Conservation (phyloP, 2,113 vertebrate genomes). For the Clarias gariepinus region DNA sequence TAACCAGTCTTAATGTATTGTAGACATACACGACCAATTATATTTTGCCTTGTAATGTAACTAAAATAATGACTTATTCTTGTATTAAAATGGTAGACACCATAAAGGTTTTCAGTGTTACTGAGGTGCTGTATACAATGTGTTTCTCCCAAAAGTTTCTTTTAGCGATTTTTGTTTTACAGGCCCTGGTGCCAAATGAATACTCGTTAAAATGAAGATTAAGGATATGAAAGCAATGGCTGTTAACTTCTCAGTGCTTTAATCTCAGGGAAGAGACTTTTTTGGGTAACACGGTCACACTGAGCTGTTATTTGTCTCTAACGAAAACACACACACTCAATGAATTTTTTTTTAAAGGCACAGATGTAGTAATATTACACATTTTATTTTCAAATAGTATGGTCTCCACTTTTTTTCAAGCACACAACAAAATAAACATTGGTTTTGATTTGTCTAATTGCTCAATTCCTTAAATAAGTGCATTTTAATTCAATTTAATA, state of each 20-base stretch:
- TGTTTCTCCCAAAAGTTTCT: not conserved
- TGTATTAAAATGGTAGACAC: conserved; percentile 72
- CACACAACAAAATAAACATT: conserved; percentile 63
- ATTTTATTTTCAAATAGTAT: conserved; percentile 63
- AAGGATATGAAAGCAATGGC: not conserved
- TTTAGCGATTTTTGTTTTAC: not conserved
- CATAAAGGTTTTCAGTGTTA: not conserved
- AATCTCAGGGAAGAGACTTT: not conserved
- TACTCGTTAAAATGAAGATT: not conserved
- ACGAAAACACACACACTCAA: no score
- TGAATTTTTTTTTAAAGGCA: not conserved
- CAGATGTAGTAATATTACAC: conserved; percentile 55
- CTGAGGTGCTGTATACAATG: not conserved
- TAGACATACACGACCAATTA: conserved; percentile 58
- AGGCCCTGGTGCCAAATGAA: not conserved
- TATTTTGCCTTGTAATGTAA: conserved; percentile 66
- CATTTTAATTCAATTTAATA: conserved; percentile 46
- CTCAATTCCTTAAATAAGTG: conserved; percentile 58
- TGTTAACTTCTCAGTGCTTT: not conserved
- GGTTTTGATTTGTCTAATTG: conserved; percentile 42
- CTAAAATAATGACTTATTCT: conserved; percentile 77
- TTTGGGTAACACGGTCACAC: not conserved
- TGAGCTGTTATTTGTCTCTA: not conserved
- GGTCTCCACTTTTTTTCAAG: conserved; percentile 49
- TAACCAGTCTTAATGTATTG: conserved; percentile 60